Evolutionary conservation across 2,113 vertebrate genomes (phyloP), one percentile per base, ranked within the genome.

Genomic region (Neotragus moschatus): DNA sequence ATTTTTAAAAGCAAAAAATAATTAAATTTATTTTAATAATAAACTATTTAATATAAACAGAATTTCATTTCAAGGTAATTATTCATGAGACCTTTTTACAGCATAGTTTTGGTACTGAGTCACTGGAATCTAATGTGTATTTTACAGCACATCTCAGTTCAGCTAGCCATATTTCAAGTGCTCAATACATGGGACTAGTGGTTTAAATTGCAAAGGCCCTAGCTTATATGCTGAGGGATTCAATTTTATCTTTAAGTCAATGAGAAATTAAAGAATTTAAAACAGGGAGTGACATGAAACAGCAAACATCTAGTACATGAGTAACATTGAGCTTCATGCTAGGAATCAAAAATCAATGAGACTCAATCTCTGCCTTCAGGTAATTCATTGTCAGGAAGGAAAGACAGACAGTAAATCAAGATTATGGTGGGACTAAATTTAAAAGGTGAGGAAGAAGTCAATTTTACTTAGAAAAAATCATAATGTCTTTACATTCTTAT

Each of bases 261-360:
- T n/a, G 56, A 84, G 17, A 95, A 90, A 86, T 87, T 92, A 66
- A 91, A 97, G 61, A 16, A 63, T 79, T 70, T 89, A 84, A 90
- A 91, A 97, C 47, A 53, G 23, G 15, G 12, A 82, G 23, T 86
- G 33, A 77, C 30, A 84, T 39, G 49, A 85, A 51, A 82, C 14
- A 89, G 49, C 19, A 93, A 93, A 53, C 77, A 55, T 79, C 4
- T 88, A 90, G n/a, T 58, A 88, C 47, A 91, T 33, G 45, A 16
- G n/a, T 39, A 88, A 81, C 17, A 81, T 6, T 88, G 53, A 88
- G 17, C 12, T 88, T 28, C 33, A 80, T 47, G 7, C 16, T 86
- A 53, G 25, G 28, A 53, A 77, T 66, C 0, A 1, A 56, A 88
- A 95, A 81, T 91, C 53, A 81, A 30, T 85, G n/a, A 95, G 23